phyloP scores from a whole-genome alignment of 2,888 invertebrate genomes.

The Villa cingulata region DNA sequence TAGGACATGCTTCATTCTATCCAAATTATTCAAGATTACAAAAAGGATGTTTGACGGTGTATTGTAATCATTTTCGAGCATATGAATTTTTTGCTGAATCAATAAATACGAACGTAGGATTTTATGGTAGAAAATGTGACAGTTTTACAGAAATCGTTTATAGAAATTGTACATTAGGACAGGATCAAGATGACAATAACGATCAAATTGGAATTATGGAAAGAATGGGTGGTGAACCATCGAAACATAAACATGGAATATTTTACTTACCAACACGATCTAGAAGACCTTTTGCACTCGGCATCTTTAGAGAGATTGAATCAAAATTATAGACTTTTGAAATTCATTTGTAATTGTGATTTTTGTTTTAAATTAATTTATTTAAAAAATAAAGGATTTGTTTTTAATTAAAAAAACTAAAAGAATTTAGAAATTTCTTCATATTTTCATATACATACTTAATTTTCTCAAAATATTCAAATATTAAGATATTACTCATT shows the following conservation, averaged over 20 bases:
- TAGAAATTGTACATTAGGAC: background rate
- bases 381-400: too few relatives aligned
- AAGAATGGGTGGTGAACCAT: constrained; percentile 9
- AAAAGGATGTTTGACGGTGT: constrained; percentile 18
- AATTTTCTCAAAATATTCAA: too few relatives aligned
- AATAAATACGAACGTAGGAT: constrained; percentile 20
- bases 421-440: too few relatives aligned
- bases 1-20: constrained; percentile 21
- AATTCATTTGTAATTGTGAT: too few relatives aligned
- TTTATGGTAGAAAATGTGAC: constrained; percentile 5
- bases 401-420: too few relatives aligned
- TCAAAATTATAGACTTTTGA: too few relatives aligned
- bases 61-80: constrained; percentile 7
- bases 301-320: background rate
- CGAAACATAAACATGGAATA: background rate
- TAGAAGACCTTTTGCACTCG: background rate
- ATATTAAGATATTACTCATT: too few relatives aligned
- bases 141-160: background rate
- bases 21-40: constrained; percentile 20
- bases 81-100: constrained; percentile 12
- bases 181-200: background rate
- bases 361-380: too few relatives aligned
- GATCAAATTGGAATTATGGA: background rate
- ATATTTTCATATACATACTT: too few relatives aligned
- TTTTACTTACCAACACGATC: background rate